Evolutionary conservation across 2,888 invertebrate genomes (phyloP), one percentile per base, ranked within the genome.

Genomic region (Megamerina dolium): DNA sequence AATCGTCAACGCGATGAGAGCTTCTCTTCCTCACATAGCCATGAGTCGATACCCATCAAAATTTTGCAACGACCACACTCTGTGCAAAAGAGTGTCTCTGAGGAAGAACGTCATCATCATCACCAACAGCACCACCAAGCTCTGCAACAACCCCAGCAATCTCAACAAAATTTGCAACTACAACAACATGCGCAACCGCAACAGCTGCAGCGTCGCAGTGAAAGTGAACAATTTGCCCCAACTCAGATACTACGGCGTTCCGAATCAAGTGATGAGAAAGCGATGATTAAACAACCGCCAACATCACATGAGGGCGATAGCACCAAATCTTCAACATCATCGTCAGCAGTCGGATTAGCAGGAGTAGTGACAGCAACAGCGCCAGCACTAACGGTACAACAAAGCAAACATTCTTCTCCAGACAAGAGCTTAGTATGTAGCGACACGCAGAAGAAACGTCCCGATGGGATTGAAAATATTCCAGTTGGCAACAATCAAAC

Each of bases 171-270:
- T 3, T 41, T 34, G 5, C 42, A 36, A n/a, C 48, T 38, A 41
- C 43, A 48, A 23, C 52, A 49, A 35, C 50, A 44, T 6, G 36
- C 49, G 30, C 48, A 49, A 18, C 47, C 43, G 12, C 41, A 42
- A 23, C 40, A 48, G 19, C 54, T 47, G 8, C 41, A 40, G 30
- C 45, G 43, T 14, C 43, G 43, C 34, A 37, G 42, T 19, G 48
- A 48, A 43, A 49, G 17, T 16, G 43, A 41, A 20, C 51, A 45
- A 23, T 60, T 60, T 43, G 51, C 59, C 29, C 72, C 72, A 19
- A 70, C 68, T 5, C 72, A 72, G 47, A 72, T 72, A 37, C 51
- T 72, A 19, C 59, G 70, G 6, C 64, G 72, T 30, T 67, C 68
- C 13, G 68, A 60, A 33, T 56, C 56, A 14, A 44, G 43, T 6